Conservation (phyloP, 2,888 invertebrate species). For the Metopia argyrocephala region DNA sequence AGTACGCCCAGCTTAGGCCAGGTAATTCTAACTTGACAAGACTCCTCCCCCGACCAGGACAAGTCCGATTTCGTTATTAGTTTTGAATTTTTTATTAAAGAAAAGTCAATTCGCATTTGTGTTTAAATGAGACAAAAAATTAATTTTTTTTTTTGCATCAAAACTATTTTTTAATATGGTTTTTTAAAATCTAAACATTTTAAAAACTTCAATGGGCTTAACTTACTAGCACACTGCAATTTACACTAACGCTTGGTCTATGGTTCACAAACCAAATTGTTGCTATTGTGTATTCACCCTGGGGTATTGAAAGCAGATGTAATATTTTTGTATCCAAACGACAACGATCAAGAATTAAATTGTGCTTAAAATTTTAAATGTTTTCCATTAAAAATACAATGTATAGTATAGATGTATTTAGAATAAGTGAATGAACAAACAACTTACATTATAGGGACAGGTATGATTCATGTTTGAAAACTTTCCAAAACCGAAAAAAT, state of each 20-base stretch:
- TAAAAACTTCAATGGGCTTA: not conserved
- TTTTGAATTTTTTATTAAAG: too few relatives aligned
- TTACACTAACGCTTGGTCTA: not conserved
- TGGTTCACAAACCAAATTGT: not conserved
- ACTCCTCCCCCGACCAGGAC: too few relatives aligned
- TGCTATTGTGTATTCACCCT: conserved; percentile 29
- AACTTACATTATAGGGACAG: conserved; percentile 48
- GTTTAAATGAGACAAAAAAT: too few relatives aligned
- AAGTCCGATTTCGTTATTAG: too few relatives aligned
- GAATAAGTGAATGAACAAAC: too few relatives aligned
- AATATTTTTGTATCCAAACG: conserved; percentile 26
- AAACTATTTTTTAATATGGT: too few relatives aligned
- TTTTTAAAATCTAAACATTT: too few relatives aligned
- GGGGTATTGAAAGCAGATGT: not conserved
- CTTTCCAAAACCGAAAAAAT: conserved; percentile 19
- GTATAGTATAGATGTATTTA: too few relatives aligned
- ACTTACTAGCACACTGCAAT: not conserved
- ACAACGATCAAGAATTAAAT: conserved; percentile 31
- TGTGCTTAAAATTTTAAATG: conserved; percentile 22
- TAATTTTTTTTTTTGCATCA: too few relatives aligned
- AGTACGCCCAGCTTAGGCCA: too few relatives aligned
- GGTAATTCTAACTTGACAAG: too few relatives aligned
- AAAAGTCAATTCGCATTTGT: too few relatives aligned
- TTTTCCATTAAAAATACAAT: not conserved
- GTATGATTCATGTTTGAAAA: conserved; percentile 52